These are phyloP conservation scores for Drosophila saltans DNA, from an alignment of 1,140 invertebrate species.

Conservation along the genomic window DNA sequence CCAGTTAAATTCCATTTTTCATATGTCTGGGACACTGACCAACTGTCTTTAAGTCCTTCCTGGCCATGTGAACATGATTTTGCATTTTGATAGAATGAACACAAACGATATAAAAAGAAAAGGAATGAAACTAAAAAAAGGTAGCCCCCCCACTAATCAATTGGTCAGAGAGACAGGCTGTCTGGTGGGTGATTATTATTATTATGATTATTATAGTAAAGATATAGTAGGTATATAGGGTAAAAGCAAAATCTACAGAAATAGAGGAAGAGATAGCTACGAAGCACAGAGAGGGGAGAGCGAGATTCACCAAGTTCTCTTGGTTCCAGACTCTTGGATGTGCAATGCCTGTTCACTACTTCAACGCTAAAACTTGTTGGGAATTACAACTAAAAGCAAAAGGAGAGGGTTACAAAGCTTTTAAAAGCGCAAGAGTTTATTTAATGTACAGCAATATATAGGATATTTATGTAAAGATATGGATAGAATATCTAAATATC, in stretches of 20 bases:
- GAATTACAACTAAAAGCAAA: too few relatives aligned
- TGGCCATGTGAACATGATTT: slow-evolving; percentile 45
- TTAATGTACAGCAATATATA: too few relatives aligned
- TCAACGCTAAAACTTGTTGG: too few relatives aligned
- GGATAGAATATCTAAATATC: too few relatives aligned
- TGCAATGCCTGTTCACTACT: too few relatives aligned
- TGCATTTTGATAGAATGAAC: slow-evolving; percentile 30
- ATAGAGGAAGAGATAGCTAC: too few relatives aligned
- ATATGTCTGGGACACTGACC: slow-evolving; percentile 44
- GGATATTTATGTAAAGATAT: too few relatives aligned
- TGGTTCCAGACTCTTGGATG: too few relatives aligned
- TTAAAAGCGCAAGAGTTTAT: too few relatives aligned
- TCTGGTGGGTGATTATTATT: slow-evolving; percentile 30
- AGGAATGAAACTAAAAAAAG: slow-evolving; percentile 2
- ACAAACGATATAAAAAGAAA: slow-evolving; percentile 7
- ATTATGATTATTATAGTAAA: not conserved
- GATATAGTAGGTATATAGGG: not conserved
- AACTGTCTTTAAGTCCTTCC: slow-evolving; percentile 35
- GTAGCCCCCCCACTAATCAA: slow-evolving; percentile 42
- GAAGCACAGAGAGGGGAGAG: too few relatives aligned
- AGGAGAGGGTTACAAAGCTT: too few relatives aligned
- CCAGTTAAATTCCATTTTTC: slow-evolving; percentile 40
- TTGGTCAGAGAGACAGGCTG: slow-evolving; percentile 43
- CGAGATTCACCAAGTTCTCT: too few relatives aligned
- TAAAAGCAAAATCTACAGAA: not conserved